Percentiles rank a stretch among this genome's conserved stretches.
phyloP scores from a whole-genome alignment of 2,113 vertebrate genomes.

The Muntiacus reevesi region DNA sequence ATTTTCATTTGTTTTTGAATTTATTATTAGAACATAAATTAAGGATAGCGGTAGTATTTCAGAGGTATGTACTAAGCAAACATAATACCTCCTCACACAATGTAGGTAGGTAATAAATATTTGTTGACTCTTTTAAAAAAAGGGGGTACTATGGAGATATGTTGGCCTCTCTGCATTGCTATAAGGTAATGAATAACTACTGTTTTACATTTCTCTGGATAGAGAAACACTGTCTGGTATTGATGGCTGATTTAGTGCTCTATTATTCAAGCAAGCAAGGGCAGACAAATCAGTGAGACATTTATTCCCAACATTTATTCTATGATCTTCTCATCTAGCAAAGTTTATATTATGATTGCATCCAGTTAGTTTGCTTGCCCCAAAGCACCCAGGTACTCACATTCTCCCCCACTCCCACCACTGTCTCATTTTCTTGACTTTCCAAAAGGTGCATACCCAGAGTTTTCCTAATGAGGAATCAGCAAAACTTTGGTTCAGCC shows the following conservation, averaged over 20 bases:
- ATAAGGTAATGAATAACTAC: neutral
- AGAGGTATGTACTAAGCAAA: neutral
- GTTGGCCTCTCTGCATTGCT: neutral
- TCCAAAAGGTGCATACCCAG: neutral
- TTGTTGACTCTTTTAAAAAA: neutral
- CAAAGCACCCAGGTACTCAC: neutral
- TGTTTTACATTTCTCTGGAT: neutral
- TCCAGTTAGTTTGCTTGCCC: neutral
- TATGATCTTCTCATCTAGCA: neutral
- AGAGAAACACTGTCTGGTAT: neutral
- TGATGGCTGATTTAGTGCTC: neutral
- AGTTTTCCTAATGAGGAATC: constrained; percentile 7
- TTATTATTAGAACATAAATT: neutral
- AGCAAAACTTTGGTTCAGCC: neutral
- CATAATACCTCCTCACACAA: neutral
- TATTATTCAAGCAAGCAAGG: neutral
- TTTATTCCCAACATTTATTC: neutral
- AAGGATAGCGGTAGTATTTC: neutral
- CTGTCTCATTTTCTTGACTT: neutral
- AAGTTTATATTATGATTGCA: neutral
- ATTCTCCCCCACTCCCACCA: neutral
- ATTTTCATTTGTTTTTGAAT: neutral
- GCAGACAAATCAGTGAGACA: neutral
- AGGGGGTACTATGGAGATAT: neutral
- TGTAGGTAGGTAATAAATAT: neutral